Conservation (phyloP, 2,888 invertebrate genomes). For the Ochropleura leucogaster region DNA sequence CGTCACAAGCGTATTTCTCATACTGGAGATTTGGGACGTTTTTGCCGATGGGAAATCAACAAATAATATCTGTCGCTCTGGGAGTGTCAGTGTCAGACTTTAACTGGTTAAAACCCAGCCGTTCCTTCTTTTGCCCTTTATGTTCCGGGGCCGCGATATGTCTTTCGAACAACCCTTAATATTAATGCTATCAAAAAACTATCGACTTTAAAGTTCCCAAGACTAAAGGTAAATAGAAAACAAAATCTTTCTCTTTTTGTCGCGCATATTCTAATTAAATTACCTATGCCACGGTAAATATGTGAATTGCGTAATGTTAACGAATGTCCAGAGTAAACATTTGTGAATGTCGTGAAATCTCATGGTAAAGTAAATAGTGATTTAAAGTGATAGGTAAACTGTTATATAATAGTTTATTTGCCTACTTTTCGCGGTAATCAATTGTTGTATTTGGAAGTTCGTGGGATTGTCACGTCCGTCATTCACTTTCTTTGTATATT, state of each 20-base stretch:
- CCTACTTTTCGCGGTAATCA: slow-evolving; percentile 32
- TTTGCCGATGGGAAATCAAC: too few species aligned
- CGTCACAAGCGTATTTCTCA: not conserved
- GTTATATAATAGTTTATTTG: slow-evolving; percentile 31
- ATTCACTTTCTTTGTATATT: slow-evolving; percentile 46
- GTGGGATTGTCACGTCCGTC: slow-evolving; percentile 28
- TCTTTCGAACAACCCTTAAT: too few species aligned
- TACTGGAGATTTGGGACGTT: not conserved
- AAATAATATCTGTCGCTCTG: too few species aligned
- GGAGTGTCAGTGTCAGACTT: too few species aligned
- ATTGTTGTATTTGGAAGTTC: slow-evolving; percentile 46
- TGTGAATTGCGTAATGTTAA: slow-evolving; percentile 44
- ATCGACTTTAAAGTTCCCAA: slow-evolving; percentile 69
- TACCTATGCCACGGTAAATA: slow-evolving; percentile 53
- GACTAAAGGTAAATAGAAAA: slow-evolving; percentile 63
- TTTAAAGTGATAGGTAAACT: slow-evolving; percentile 33
- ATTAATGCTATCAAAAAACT: too few species aligned
- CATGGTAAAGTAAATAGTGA: slow-evolving; percentile 47
- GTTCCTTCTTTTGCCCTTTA: too few species aligned
- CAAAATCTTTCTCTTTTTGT: slow-evolving; percentile 70
- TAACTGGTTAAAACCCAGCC: too few species aligned
- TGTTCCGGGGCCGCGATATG: not conserved
- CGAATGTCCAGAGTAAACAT: slow-evolving; percentile 22
- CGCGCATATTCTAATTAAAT: slow-evolving; percentile 68
- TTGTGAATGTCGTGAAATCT: slow-evolving; percentile 37